Conservation (phyloP, 2,888 invertebrate species). For the Flabesymbios commensalis region DNA sequence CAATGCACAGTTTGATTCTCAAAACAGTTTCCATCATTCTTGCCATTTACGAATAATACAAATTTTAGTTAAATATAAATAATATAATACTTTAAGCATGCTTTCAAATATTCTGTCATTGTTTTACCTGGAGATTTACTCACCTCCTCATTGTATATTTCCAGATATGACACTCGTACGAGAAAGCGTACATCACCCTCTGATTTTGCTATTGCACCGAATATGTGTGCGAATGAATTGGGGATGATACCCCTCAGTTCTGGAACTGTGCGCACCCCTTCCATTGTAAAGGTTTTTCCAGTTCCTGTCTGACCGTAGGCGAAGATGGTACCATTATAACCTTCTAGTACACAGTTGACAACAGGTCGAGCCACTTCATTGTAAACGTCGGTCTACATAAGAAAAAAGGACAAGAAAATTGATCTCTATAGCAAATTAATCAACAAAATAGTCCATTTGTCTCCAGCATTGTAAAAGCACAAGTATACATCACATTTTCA, state of each 20-base stretch:
- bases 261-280: slow-evolving; percentile 83
- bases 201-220: slow-evolving; percentile 94
- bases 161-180: slow-evolving; percentile 95
- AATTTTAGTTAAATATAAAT: no score
- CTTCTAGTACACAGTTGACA: slow-evolving; percentile 92
- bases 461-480: no score
- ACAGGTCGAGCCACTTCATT: slow-evolving; percentile 95
- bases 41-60: no score
- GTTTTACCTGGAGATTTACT: no score
- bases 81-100: no score
- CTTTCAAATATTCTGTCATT: no score
- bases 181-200: slow-evolving; percentile 89
- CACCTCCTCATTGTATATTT: slow-evolving; percentile 99
- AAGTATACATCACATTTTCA: no score
- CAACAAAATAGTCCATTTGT: no score
- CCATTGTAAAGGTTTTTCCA: slow-evolving; percentile 99
- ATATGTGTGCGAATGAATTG: slow-evolving; percentile 98
- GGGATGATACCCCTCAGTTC: slow-evolving; percentile 95
- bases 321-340: slow-evolving; percentile 86
- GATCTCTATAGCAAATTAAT: no score
- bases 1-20: no score
- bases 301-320: slow-evolving; percentile 79
- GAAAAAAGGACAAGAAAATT: no score
- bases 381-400: slow-evolving; percentile 95
- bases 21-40: no score